Evolutionary conservation across 2,888 invertebrate species (phyloP).

Genomic region (Chymomyza amoena): DNA sequence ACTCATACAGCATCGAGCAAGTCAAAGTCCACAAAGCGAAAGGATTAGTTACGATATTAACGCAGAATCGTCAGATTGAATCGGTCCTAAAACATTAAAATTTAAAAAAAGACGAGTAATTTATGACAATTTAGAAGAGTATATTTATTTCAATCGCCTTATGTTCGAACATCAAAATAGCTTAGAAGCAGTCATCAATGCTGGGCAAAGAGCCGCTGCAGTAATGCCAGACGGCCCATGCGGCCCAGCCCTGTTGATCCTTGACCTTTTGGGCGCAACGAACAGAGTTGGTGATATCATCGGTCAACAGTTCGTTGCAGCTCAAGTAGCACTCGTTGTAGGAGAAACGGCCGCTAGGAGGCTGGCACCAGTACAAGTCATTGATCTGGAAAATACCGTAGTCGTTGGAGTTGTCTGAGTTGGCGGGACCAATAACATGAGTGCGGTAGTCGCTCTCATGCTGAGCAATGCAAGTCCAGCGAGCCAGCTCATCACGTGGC

Average conservation of each 20-base stretch:
- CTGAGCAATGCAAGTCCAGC: slow-evolving; percentile 57
- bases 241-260: slow-evolving; percentile 55
- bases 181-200: slow-evolving; percentile 48
- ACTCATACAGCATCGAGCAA: slow-evolving; percentile 23
- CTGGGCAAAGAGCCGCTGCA: slow-evolving; percentile 41
- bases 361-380: slow-evolving; percentile 65
- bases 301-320: slow-evolving; percentile 52
- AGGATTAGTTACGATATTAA: neutral
- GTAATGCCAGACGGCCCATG: slow-evolving; percentile 54
- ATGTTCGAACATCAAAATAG: neutral
- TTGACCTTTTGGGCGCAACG: slow-evolving; percentile 53
- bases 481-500: slow-evolving; percentile 38
- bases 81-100: neutral
- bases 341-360: slow-evolving; percentile 36
- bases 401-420: slow-evolving; percentile 77
- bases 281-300: slow-evolving; percentile 49
- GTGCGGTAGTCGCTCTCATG: slow-evolving; percentile 73
- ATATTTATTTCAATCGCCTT: neutral
- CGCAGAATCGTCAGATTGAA: neutral
- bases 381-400: slow-evolving; percentile 72
- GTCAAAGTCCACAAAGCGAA: slow-evolving; percentile 19
- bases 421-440: slow-evolving; percentile 75
- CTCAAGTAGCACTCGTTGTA: slow-evolving; percentile 52
- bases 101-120: neutral
- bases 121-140: neutral